Evolutionary conservation across 2,797 vertebrate species (phyloP), one percentile per base, ranked within the genome.

Genomic region (Molothrus ater): DNA sequence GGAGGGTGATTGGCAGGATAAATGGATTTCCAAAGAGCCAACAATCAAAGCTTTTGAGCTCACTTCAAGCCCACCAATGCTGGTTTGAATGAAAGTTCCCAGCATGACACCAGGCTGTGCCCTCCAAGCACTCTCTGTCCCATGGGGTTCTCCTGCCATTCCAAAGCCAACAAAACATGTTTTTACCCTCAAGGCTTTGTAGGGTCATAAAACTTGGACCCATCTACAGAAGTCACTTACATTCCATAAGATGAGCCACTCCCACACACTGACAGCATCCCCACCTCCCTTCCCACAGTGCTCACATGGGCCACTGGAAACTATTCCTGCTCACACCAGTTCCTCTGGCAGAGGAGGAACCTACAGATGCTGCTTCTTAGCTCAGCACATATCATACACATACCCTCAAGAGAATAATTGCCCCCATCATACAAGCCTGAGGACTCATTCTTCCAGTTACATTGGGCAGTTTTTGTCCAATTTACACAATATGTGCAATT

Each of bases 1-100:
- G 64, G 26, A 51, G 17, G 19, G 36, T 32, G 32, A 86, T 69
- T 75, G 51, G 54, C 42, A 66, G 66, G 48, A 71, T 64, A 83
- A 93, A 83, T 47, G 25, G 36, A 53, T 83, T 95, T 87, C 81
- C 78, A 87, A 92, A 89, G 81, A 80, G 74, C 42, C 57, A 75
- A 43, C 51, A 71, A 60, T 65, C 74, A 64, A 85, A 89, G 69
- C 25, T 83, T 53, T 57, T 42, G 65, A 88, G 53, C 38, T 64
- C 45, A 31, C 56, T 42, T 68, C 42, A 80, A 51, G 34, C 26
- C 45, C 38, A 74, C 24, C n/a, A 68, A 7, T 1, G 2, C 31
- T 69, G 40, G 24, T 40, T 63, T 2, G 3, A 87, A 51, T n/a
- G 14, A 14, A 80, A 87, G 38, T 5, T 47, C 34, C 40, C 54